These are phyloP conservation scores for Oxyteleia sp. DNA, from an alignment of 2,888 invertebrate species.

Conservation along the genomic window DNA sequence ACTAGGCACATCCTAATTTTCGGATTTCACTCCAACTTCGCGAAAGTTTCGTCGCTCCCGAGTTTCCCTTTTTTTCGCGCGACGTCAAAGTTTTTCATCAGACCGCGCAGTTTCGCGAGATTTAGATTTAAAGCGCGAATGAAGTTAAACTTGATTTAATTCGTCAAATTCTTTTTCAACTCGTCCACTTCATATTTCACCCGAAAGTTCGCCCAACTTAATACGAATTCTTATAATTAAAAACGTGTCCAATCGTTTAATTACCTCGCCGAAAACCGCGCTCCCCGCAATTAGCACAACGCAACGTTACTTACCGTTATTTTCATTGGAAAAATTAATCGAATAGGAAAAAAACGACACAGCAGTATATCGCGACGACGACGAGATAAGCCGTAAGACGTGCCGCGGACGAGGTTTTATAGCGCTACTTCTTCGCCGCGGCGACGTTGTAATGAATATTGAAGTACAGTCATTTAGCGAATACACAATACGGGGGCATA, in stretches of 20 bases:
- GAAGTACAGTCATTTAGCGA: conserved; percentile 83
- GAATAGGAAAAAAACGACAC: conserved; percentile 63
- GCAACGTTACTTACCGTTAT: conserved; percentile 81
- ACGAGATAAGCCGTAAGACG: conserved; percentile 78
- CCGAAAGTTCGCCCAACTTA: conserved; percentile 13
- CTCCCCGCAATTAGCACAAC: too few species aligned
- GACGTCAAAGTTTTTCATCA: too few species aligned
- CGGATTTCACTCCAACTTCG: too few species aligned
- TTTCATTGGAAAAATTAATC: conserved; percentile 79
- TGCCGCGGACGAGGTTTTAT: conserved; percentile 78
- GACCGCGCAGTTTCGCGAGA: too few species aligned
- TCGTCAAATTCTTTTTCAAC: conserved; percentile 19
- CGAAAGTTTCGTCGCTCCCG: too few species aligned
- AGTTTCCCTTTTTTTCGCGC: too few species aligned
- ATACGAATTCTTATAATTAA: conserved; percentile 15
- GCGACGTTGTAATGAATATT: conserved; percentile 79
- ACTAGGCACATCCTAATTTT: too few species aligned
- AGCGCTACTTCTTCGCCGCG: conserved; percentile 74
- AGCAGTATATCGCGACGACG: conserved; percentile 60
- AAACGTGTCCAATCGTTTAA: conserved; percentile 20
- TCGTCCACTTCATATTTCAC: conserved; percentile 4
- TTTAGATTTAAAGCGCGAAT: conserved; percentile 19
- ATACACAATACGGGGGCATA: conserved; percentile 83
- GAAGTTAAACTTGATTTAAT: conserved; percentile 29
- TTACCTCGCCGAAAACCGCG: background rate